Evolutionary conservation across 2,888 invertebrate species (phyloP).

Genomic region (Choreutis nemorana): DNA sequence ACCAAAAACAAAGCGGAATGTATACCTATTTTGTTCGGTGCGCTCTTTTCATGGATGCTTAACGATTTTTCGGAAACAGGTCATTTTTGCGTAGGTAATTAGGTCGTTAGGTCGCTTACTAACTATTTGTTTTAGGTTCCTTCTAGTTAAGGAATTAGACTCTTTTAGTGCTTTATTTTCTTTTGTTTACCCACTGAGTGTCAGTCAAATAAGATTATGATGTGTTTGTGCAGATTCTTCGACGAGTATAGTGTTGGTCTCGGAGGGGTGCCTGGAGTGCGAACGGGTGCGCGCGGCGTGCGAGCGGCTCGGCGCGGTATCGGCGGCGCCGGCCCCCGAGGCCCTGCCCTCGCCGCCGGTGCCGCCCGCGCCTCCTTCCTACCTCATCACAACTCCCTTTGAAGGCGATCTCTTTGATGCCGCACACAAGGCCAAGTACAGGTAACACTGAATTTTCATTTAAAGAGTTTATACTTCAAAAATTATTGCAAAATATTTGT

Average conservation of each 20-base stretch:
- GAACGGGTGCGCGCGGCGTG: slow-evolving; percentile 57
- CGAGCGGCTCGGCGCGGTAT: slow-evolving; percentile 53
- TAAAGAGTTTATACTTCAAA: too few species aligned
- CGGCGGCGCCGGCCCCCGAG: slow-evolving; percentile 43
- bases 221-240: slow-evolving; percentile 38
- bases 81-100: too few species aligned
- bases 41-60: too few species aligned
- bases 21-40: too few species aligned
- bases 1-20: too few species aligned
- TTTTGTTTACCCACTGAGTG: too few species aligned
- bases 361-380: slow-evolving; percentile 40
- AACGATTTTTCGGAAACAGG: too few species aligned
- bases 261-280: slow-evolving; percentile 55
- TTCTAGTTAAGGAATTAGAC: too few species aligned
- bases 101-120: too few species aligned
- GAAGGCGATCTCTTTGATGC: slow-evolving; percentile 75
- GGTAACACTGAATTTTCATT: slow-evolving; percentile 24
- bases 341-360: slow-evolving; percentile 40
- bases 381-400: slow-evolving; percentile 76
- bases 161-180: too few species aligned
- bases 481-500: too few species aligned
- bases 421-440: slow-evolving; percentile 66
- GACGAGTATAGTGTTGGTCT: slow-evolving; percentile 50
- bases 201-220: neutral
- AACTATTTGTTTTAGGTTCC: too few species aligned